These are phyloP conservation scores for Clarias pachynema DNA, from an alignment of 2,797 vertebrate genomes.

Conservation along the genomic window DNA sequence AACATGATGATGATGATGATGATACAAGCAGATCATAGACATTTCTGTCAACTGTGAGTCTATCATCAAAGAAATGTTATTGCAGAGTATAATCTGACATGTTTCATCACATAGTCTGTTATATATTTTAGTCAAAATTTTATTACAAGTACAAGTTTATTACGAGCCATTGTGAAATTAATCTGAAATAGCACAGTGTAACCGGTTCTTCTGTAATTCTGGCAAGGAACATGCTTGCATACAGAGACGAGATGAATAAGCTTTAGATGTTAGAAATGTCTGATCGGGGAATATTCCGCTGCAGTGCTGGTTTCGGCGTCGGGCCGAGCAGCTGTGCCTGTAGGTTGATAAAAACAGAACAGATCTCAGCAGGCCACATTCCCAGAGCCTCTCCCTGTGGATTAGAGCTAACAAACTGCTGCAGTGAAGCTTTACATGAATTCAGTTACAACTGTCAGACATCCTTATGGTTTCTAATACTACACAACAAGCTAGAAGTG, in stretches of 20 bases:
- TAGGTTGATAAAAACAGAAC: constrained; percentile 53
- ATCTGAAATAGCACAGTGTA: not conserved
- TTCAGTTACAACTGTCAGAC: constrained; percentile 11
- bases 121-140: not conserved
- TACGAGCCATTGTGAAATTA: too few species aligned
- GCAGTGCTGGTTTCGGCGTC: constrained; percentile 12
- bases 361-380: constrained; percentile 50
- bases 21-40: not conserved
- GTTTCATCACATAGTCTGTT: not conserved
- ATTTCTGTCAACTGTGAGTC: not conserved
- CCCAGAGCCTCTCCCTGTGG: constrained; percentile 43
- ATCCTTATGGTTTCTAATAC: not conserved
- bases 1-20: not conserved
- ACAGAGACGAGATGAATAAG: not conserved
- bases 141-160: not conserved
- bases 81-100: not conserved
- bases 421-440: constrained; percentile 33
- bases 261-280: not conserved
- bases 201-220: not conserved
- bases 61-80: not conserved
- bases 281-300: not conserved
- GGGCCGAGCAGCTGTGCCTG: constrained; percentile 47
- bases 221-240: not conserved
- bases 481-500: not conserved
- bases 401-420: constrained; percentile 37